Evolutionary conservation across 2,113 vertebrate species (phyloP).

Genomic region (Melanostigma gelatinosum): DNA sequence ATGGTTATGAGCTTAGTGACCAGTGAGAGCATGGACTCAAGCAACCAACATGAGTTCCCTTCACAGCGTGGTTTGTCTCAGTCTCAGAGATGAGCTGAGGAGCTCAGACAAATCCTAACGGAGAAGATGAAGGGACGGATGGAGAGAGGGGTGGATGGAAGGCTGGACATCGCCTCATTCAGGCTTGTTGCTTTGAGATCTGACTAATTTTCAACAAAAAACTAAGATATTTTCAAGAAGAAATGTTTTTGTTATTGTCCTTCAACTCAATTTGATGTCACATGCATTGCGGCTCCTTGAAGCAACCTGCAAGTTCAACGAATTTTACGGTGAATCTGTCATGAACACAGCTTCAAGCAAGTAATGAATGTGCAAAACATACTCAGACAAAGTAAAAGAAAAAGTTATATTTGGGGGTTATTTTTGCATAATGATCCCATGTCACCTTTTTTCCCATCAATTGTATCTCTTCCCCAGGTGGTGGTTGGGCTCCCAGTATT

Average conservation of each 20-base stretch:
- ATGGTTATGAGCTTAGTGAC: no score
- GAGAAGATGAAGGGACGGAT: neutral
- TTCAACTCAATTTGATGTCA: no score
- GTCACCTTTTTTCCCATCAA: neutral
- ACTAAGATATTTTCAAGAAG: no score
- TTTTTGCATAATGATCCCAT: neutral
- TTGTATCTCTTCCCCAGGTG: neutral
- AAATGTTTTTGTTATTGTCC: no score
- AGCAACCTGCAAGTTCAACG: neutral
- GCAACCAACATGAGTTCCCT: no score
- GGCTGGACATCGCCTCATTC: no score
- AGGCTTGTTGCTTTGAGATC: no score
- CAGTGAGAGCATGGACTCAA: no score
- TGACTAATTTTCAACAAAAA: no score
- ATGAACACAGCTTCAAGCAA: neutral
- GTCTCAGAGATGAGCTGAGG: no score
- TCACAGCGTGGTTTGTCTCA: no score
- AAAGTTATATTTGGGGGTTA: neutral
- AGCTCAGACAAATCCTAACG: neutral
- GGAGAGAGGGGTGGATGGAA: neutral
- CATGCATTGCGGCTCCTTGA: neutral
- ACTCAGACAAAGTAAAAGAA: neutral
- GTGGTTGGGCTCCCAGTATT: slow-evolving; percentile 44
- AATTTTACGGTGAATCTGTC: neutral
- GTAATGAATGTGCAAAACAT: neutral